A percentile compares a stretch with the other conserved stretches of the same genome.
These are phyloP conservation scores for Aphaenogaster floridana DNA, from an alignment of 1,140 invertebrate genomes.

Conservation along the genomic window DNA sequence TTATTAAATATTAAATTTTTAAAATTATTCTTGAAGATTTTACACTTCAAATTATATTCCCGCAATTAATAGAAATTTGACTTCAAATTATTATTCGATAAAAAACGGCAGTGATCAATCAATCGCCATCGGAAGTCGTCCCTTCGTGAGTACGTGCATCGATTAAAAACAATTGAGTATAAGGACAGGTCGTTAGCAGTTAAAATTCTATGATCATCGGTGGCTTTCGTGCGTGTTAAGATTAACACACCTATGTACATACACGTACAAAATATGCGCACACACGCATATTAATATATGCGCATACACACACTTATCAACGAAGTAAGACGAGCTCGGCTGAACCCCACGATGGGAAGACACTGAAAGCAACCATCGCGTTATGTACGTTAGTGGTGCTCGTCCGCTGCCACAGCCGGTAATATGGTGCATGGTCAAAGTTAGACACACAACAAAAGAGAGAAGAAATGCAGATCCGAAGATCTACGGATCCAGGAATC, in stretches of 20 bases:
- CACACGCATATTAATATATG: slow-evolving; percentile 4
- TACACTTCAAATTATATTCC: background rate
- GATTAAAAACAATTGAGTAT: slow-evolving; percentile 35
- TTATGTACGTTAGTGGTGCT: slow-evolving; percentile 73
- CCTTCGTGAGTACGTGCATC: slow-evolving; percentile 4
- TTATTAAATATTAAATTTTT: background rate
- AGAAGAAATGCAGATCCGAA: slow-evolving; percentile 8
- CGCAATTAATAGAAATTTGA: background rate
- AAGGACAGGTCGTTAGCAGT: slow-evolving; percentile 37
- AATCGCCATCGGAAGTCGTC: background rate
- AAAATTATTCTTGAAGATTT: background rate
- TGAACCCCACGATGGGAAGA: slow-evolving; percentile 16
- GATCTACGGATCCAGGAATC: background rate
- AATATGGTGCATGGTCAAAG: slow-evolving; percentile 69
- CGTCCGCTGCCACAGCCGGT: slow-evolving; percentile 61
- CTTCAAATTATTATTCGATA: background rate
- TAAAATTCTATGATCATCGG: slow-evolving; percentile 31
- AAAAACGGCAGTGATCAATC: background rate
- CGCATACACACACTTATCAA: slow-evolving; percentile 10
- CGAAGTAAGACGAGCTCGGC: background rate
- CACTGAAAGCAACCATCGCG: slow-evolving; percentile 59
- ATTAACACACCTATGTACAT: slow-evolving; percentile 23
- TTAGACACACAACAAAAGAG: slow-evolving; percentile 69
- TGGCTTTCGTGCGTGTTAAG: slow-evolving; percentile 48
- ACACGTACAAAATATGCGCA: slow-evolving; percentile 40